Percentiles rank a stretch among this genome's conserved stretches.
phyloP scores from a whole-genome alignment of 2,888 invertebrate species.

The Drosophila prolongata region DNA sequence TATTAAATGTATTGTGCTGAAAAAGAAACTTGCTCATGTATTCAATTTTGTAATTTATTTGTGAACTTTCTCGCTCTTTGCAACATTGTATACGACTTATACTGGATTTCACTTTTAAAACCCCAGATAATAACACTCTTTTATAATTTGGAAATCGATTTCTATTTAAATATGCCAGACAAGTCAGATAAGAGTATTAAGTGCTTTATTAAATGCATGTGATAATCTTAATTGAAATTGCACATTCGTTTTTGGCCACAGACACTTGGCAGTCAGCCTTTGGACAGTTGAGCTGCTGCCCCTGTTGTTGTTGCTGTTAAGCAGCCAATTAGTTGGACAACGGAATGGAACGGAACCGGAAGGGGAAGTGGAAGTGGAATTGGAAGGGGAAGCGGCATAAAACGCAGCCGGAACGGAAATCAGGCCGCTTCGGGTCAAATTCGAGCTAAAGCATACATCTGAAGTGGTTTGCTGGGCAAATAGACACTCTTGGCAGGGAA shows the following conservation, averaged over 20 bases:
- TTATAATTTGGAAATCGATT: slow-evolving; percentile 4
- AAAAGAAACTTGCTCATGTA: too few relatives aligned
- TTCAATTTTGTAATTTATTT: too few relatives aligned
- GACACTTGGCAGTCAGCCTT: slow-evolving; percentile 40
- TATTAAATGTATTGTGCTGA: too few relatives aligned
- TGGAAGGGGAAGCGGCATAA: slow-evolving; percentile 21
- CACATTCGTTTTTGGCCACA: slow-evolving; percentile 55
- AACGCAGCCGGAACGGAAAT: slow-evolving; percentile 29
- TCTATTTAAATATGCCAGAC: slow-evolving; percentile 8
- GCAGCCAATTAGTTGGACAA: slow-evolving; percentile 72
- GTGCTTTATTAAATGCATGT: slow-evolving; percentile 45
- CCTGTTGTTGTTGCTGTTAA: slow-evolving; percentile 49
- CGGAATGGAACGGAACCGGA: slow-evolving; percentile 32
- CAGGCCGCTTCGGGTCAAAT: slow-evolving; percentile 22
- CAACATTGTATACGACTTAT: too few relatives aligned
- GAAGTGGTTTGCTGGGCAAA: background rate
- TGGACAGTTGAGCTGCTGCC: slow-evolving; percentile 54
- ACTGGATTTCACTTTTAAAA: too few relatives aligned
- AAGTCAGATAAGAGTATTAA: slow-evolving; percentile 37
- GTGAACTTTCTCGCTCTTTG: too few relatives aligned
- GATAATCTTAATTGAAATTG: slow-evolving; percentile 71
- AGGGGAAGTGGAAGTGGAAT: background rate
- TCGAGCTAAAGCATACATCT: slow-evolving; percentile 5
- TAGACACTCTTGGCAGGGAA: slow-evolving; percentile 12
- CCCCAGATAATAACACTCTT: background rate